Percentiles rank a stretch among this genome's conserved stretches.
Evolutionary conservation across 2,888 invertebrate genomes (phyloP).

Genomic region (Nomada ruficornis): DNA sequence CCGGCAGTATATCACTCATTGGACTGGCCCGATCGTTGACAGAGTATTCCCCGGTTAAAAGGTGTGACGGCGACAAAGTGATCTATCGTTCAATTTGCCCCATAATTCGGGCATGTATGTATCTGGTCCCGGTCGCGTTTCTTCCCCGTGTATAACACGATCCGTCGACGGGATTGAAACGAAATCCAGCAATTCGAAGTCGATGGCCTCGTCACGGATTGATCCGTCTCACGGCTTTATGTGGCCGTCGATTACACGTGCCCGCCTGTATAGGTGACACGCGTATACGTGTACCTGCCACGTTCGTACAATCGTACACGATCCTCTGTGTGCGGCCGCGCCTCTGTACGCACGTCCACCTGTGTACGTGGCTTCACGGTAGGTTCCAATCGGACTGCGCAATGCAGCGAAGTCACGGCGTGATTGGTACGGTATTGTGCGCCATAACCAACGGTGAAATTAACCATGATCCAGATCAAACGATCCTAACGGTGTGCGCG

Average conservation of each 20-base stretch:
- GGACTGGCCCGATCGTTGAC: slow-evolving; percentile 15
- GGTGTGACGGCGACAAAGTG: slow-evolving; percentile 22
- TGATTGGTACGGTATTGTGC: slow-evolving; percentile 70
- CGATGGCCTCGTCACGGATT: slow-evolving; percentile 66
- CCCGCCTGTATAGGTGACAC: neutral
- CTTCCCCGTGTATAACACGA: slow-evolving; percentile 33
- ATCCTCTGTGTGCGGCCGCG: neutral
- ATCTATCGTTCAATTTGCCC: slow-evolving; percentile 35
- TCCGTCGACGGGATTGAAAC: slow-evolving; percentile 61
- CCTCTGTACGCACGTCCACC: neutral
- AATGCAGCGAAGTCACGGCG: slow-evolving; percentile 59
- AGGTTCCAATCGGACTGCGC: slow-evolving; percentile 62
- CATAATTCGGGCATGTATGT: slow-evolving; percentile 29
- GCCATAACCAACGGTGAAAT: slow-evolving; percentile 69
- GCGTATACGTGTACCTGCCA: neutral
- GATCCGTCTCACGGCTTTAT: slow-evolving; percentile 64
- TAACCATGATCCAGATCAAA: slow-evolving; percentile 72
- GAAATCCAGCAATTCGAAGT: slow-evolving; percentile 64
- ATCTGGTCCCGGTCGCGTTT: neutral
- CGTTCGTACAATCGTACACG: neutral
- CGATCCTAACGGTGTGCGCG: slow-evolving; percentile 62
- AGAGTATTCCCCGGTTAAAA: slow-evolving; percentile 17
- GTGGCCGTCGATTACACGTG: slow-evolving; percentile 50
- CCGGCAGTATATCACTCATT: slow-evolving; percentile 18
- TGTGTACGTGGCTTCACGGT: neutral